Base-by-base conservation (phyloP, 2,888 invertebrate species). In the Pterostichus niger region DNA sequence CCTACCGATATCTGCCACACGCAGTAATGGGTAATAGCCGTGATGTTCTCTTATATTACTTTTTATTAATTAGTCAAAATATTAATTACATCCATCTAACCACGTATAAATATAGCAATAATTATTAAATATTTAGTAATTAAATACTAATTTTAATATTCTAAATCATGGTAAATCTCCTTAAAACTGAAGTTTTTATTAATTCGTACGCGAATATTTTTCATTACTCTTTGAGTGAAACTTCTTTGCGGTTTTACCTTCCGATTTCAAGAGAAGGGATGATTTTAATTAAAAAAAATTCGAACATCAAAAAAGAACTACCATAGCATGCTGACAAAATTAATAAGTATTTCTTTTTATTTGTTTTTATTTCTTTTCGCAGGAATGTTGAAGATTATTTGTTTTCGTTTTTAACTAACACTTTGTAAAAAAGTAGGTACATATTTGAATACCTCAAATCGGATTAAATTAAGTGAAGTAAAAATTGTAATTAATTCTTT, bases 291-390 rank as follows among this genome's bases (percentile, higher is more conserved):
- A 61, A 61, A 61, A 61, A 40, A 61, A 33, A 61, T 56, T 61
- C n/a, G 33, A 61, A 61, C 33, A 61, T 61, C 33, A 61, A 61
- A 61, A 24, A 61, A 61, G n/a, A 61, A 33, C 61, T 61, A 33
- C n/a, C 13, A 35, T 13, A 33, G 13, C 31, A 64, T 33, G 33
- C 64, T 31, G 35, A 64, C 64, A 11, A 64, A 64, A 64, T 64
- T 64, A 64, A 64, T 64, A 64, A 64, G 35, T 35, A 64, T 64
- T 64, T 64, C 64, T 64, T 64, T 64, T 64, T 64, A 35, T 35
- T 64, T 64, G 33, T 64, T 64, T 64, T 31, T 31, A 59, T 59
- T 64, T 35, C 35, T 35, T 64, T 64, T n/a, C n/a, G 31, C 31
- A 64, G 64, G 35, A 35, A 64, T 64, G 64, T 10, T 61, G 64